Evolutionary conservation across 2,797 vertebrate genomes (phyloP).

Genomic region (Cygnus olor): DNA sequence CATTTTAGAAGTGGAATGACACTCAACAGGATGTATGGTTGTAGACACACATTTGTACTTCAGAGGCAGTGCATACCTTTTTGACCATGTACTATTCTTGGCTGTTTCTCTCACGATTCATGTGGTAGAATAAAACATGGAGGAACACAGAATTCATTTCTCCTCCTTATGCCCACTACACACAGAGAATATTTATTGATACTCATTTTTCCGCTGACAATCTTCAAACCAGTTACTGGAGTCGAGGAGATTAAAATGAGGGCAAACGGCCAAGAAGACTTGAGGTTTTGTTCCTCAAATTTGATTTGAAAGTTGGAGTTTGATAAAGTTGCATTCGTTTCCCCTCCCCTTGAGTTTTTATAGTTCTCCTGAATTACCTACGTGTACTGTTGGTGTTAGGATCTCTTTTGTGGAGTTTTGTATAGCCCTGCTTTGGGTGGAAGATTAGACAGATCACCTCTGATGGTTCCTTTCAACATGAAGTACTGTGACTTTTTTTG

Average conservation of each 20-base stretch:
- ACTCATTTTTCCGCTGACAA: not conserved
- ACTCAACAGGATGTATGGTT: conserved; percentile 53
- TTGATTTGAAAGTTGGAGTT: not conserved
- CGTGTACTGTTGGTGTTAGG: not conserved
- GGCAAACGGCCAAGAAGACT: not conserved
- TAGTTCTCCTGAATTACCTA: not conserved
- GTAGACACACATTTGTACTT: not conserved
- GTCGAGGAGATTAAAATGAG: not conserved
- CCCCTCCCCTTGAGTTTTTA: not conserved
- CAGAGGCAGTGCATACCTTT: not conserved
- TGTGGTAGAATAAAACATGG: conserved; percentile 30
- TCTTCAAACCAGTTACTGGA: not conserved
- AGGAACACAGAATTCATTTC: not conserved
- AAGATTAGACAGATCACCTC: not conserved
- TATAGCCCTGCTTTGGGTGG: not conserved
- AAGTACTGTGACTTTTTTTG: not conserved
- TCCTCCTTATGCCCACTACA: not conserved
- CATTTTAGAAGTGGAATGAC: conserved; percentile 38
- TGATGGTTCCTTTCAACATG: not conserved
- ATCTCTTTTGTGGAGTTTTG: not conserved
- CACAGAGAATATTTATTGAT: not conserved
- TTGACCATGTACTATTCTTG: not conserved
- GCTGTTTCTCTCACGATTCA: conserved; percentile 41
- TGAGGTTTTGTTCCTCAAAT: not conserved
- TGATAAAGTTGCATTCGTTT: not conserved